Base-by-base conservation (phyloP, 2,888 invertebrate species). In the Rotaria sp. region DNA sequence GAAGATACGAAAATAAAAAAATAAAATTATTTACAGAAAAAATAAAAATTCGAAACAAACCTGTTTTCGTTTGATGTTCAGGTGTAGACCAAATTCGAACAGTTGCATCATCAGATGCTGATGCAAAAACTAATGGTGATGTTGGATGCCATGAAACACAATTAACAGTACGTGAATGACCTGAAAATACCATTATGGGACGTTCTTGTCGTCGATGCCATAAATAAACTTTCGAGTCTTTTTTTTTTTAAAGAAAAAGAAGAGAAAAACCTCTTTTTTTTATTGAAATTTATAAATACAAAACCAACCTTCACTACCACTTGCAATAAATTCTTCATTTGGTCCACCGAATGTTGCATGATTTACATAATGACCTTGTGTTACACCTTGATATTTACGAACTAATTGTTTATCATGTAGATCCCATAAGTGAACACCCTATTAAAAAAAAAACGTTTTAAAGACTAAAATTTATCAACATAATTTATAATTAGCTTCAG, bases 121-220 rank as follows among this genome's bases (percentile, higher is more conserved):
- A 96, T 87, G 95, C 97, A 90, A 98, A 93, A 94, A 97, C 95
- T 87, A 90, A 89, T 91, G 95, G 96, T 92, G 95, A 94, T 88
- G 94, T 94, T 45, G 98, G 97, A 93, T 98, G 98, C 98, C 98
- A 99, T 84, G 96, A 94, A 86, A 97, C 97, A 91, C 97, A 96
- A 93, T 97, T 98, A 41, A 99, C 98, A 88, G 96, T 97, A 90
- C 97, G 94, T 89, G 95, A 94, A 93, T 98, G 98, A 11, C 98
- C 98, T 88, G 94, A 93, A 89, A 98, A 92, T 89, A 94, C 94
- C 85, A 95, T 95, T 89, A 98, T 94, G 8, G 97, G 97, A 90
- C 94, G 93, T 92, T 97, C 97, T 89, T 95, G 94, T 90, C 94
- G 94, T 88, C 95, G 94, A 92, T 97, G 96, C 96, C 97, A 98